phyloP scores from a whole-genome alignment of 1,140 invertebrate species.

The Lordiphosa stackelbergi region DNA sequence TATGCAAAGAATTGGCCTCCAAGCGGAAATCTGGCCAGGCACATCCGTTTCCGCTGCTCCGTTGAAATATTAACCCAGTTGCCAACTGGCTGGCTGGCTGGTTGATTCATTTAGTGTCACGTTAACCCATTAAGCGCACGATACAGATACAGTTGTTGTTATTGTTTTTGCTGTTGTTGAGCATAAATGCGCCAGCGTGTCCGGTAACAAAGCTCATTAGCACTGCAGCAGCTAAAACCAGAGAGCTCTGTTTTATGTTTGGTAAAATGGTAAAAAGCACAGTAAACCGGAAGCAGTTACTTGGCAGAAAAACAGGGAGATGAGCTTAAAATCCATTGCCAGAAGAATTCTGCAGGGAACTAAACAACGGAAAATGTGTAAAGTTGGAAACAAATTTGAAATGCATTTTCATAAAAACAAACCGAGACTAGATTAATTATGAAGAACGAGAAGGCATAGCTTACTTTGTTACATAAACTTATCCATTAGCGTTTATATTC shows the following conservation, averaged over 20 bases:
- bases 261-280: conserved; percentile 28
- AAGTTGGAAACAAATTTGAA: no score
- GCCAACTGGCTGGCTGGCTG: conserved; percentile 8
- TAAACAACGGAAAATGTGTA: no score
- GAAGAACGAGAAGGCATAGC: no score
- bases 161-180: conserved; percentile 36
- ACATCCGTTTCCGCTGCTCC: conserved; percentile 44
- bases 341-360: no score
- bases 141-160: conserved; percentile 36
- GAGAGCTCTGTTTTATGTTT: conserved; percentile 39
- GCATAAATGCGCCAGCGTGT: conserved; percentile 61
- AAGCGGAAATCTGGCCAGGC: conserved; percentile 36
- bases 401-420: no score
- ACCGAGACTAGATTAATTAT: no score
- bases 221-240: conserved; percentile 18
- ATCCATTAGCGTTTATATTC: no score
- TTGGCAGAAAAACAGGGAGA: no score
- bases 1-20: conserved; percentile 32
- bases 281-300: no score
- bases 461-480: no score
- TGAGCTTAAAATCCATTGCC: no score
- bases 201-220: conserved; percentile 74
- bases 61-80: conserved; percentile 67
- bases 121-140: conserved; percentile 68
- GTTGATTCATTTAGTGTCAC: conserved; percentile 71